Conservation (phyloP, 2,113 vertebrate genomes). For the Apistogramma diplotaenia region DNA sequence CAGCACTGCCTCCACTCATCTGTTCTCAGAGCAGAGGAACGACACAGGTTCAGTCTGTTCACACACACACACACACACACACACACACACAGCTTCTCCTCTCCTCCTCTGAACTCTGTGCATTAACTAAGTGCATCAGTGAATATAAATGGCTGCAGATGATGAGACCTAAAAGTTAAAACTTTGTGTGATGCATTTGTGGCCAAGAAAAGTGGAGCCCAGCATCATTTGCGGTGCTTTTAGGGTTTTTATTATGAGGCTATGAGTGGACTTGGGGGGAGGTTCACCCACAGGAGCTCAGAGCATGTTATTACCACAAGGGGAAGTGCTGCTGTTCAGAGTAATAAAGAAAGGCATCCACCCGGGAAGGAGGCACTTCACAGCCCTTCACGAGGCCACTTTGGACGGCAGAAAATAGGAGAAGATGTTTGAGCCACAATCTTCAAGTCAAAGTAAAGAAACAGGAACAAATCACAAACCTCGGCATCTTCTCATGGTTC, state of each 20-base stretch:
- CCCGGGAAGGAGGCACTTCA: not conserved
- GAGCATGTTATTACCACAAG: constrained; percentile 30
- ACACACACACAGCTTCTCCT: no score
- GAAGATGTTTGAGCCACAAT: not conserved
- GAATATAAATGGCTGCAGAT: constrained; percentile 10
- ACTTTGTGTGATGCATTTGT: not conserved
- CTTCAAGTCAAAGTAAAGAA: not conserved
- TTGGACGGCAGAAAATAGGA: not conserved
- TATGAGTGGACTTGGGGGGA: constrained; percentile 11
- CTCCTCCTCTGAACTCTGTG: not conserved
- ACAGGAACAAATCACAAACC: not conserved
- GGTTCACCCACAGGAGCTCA: constrained; percentile 20
- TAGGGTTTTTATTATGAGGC: constrained; percentile 27
- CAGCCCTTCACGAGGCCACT: not conserved
- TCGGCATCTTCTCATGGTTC: not conserved
- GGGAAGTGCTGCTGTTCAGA: constrained; percentile 24
- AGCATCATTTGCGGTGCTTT: constrained; percentile 13
- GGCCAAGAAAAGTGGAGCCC: not conserved
- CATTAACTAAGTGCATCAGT: constrained; percentile 13
- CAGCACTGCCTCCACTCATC: not conserved
- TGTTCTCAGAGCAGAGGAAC: not conserved
- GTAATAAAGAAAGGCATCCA: constrained; percentile 31
- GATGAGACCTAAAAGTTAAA: not conserved
- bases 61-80: no score
- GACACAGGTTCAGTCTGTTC: not conserved